A percentile compares a stretch with the other conserved stretches of the same genome.
Evolutionary conservation across 2,797 vertebrate genomes (phyloP).

Genomic region (Cryptoprocta ferox): DNA sequence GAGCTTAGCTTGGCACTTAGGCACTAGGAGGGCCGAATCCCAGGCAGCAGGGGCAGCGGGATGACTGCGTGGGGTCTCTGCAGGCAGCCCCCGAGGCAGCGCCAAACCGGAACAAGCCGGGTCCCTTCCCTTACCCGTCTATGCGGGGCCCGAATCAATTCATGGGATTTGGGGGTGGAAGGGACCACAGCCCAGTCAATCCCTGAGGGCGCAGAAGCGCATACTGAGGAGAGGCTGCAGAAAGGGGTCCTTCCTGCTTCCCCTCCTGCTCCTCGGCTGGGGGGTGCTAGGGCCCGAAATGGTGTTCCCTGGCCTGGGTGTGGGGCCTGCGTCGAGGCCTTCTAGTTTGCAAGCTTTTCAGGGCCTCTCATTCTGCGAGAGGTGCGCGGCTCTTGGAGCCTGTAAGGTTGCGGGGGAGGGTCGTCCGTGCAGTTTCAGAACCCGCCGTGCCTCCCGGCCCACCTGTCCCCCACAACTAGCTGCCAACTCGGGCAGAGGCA

Average conservation of each 20-base stretch:
- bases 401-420: background rate
- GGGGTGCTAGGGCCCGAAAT: background rate
- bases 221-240: background rate
- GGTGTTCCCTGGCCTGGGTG: background rate
- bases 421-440: background rate
- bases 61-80: background rate
- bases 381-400: background rate
- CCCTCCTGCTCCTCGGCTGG: background rate
- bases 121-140: background rate
- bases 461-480: background rate
- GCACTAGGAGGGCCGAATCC: background rate
- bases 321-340: background rate
- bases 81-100: background rate
- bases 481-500: background rate
- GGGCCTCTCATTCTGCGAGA: background rate
- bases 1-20: background rate
- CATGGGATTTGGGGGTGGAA: background rate
- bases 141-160: background rate
- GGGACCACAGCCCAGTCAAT: background rate
- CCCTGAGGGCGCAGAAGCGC: background rate
- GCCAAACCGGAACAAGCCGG: fast-evolving
- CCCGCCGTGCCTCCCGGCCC: background rate
- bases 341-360: background rate
- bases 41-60: background rate
- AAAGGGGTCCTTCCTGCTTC: background rate